Evolutionary conservation across 2,797 vertebrate genomes (phyloP), one percentile per base, ranked within the genome.

Genomic region (Fistularia commersonii): DNA sequence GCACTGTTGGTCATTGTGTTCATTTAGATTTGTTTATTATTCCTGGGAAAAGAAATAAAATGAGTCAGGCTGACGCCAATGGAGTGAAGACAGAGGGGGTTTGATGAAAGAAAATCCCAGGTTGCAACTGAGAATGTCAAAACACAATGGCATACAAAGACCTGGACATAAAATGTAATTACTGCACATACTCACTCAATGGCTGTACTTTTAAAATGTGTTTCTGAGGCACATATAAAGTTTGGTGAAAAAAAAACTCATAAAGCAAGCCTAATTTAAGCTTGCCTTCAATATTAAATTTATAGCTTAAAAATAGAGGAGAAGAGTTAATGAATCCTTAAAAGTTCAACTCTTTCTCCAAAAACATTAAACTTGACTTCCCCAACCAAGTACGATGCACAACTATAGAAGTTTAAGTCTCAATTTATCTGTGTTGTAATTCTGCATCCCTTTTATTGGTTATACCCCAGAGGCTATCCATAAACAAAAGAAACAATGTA

Each of bases 11-110:
- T 80, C 57, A 60, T 72, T 77, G 64, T 56, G 61, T 54, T 78
- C 41, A 59, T 56, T 79, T 62, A 41, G 48, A 41, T 41, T 48
- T 65, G 53, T 81, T 82, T 78, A 58, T 77, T 76, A 77, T 45
- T 49, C 33, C 51, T 50, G 48, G 48, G 38, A 62, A 64, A 69
- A 72, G 47, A 62, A 48, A 39, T 61, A 41, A 61, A 75, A 65
- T 47, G 55, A 37, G 42, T 54, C 56, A 37, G 54, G 62, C 54
- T 58, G 43, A 71, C 40, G 54, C 56, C 47, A 23, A 54, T 48
- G 23, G 6, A 15, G 43, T 54, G 33, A 49, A 36, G 8, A 36
- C 33, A 32, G 11, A 41, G 15, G 41, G 23, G 11, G 36, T 35
- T 14, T 10, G 39, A 33, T 2, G n/a, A 36, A 46, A 49, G 34